phyloP scores from a whole-genome alignment of 2,888 invertebrate species.

The Metellina segmentata region DNA sequence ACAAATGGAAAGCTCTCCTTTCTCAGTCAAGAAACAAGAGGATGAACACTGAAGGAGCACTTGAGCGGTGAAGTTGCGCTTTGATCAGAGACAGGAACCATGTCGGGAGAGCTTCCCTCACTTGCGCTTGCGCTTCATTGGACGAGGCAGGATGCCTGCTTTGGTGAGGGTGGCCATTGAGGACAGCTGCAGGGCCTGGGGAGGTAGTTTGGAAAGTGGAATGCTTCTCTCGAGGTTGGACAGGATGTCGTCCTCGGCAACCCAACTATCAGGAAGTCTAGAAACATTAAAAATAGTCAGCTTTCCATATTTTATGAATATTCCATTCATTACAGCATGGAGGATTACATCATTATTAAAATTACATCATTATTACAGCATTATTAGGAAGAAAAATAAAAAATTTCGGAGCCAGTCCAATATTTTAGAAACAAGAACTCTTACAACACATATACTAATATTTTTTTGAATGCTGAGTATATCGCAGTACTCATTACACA shows the following conservation, averaged over 20 bases:
- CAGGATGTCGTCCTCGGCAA: slow-evolving; percentile 85
- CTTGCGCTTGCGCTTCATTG: slow-evolving; percentile 68
- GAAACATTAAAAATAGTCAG: slow-evolving; percentile 78
- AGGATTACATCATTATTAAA: no score
- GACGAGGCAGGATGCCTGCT: slow-evolving; percentile 49
- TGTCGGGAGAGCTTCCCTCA: slow-evolving; percentile 30
- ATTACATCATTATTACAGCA: no score
- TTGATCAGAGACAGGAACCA: background rate
- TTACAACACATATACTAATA: no score
- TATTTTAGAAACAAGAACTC: no score
- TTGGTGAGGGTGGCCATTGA: slow-evolving; percentile 37
- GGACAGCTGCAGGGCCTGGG: slow-evolving; percentile 74
- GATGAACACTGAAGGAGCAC: slow-evolving; percentile 42
- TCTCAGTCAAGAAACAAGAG: background rate
- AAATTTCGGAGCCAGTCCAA: no score
- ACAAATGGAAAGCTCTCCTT: background rate
- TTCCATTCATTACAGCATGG: no score
- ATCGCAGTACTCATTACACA: no score
- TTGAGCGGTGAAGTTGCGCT: slow-evolving; percentile 58
- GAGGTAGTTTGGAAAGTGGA: slow-evolving; percentile 80
- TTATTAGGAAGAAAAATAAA: no score
- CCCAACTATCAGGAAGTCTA: slow-evolving; percentile 93
- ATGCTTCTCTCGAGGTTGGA: slow-evolving; percentile 80
- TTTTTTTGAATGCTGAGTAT: no score
- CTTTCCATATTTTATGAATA: no score